Evolutionary conservation across 2,888 invertebrate species (phyloP).

Genomic region (Nebria salina): DNA sequence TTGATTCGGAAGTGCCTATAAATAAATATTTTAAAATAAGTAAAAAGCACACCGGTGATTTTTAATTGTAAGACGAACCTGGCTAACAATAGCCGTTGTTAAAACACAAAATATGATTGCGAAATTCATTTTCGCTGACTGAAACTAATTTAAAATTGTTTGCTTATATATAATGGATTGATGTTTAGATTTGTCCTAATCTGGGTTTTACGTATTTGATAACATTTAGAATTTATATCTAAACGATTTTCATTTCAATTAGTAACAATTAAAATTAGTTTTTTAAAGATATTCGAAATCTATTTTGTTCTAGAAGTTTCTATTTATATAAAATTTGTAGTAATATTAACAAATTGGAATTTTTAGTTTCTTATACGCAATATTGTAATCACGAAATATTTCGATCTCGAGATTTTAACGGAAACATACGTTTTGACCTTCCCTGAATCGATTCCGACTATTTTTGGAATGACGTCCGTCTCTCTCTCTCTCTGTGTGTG

Average conservation of each 20-base stretch:
- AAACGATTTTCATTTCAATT: not conserved
- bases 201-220: not conserved
- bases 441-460: too few species aligned
- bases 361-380: too few species aligned
- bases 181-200: not conserved
- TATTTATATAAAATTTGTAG: too few species aligned
- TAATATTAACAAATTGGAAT: too few species aligned
- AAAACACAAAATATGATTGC: conserved; percentile 6
- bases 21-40: not conserved
- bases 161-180: not conserved
- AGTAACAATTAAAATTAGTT: not conserved
- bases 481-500: too few species aligned
- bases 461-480: too few species aligned
- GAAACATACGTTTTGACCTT: too few species aligned
- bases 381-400: too few species aligned
- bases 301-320: too few species aligned
- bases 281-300: not conserved
- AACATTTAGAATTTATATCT: not conserved
- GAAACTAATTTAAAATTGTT: not conserved
- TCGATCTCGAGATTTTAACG: too few species aligned
- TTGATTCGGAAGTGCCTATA: conserved; percentile 15
- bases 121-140: not conserved
- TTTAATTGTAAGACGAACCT: not conserved
- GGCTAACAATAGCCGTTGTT: not conserved
- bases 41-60: not conserved